Evolutionary conservation across 2,113 vertebrate species (phyloP).

Genomic region (Nesoenas mayeri): DNA sequence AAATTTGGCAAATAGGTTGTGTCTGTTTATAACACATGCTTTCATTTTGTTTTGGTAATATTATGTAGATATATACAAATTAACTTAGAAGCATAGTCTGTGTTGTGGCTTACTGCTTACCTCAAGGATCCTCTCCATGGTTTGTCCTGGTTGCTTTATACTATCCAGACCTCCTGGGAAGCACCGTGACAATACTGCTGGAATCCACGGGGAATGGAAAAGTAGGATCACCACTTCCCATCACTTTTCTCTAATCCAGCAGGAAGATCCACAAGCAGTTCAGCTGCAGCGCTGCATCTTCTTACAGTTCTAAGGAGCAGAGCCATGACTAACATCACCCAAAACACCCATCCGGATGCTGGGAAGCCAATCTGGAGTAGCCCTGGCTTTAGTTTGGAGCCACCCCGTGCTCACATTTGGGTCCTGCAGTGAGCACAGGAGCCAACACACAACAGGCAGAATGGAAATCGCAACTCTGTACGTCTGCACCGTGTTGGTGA

Average conservation of each 20-base stretch:
- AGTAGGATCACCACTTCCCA: not conserved
- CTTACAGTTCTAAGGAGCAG: not conserved
- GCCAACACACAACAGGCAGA: rapidly evolving
- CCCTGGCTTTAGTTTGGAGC: not conserved
- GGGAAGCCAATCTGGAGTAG: not conserved
- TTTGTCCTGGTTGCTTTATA: not conserved
- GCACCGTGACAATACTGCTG: not conserved
- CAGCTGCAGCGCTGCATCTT: not conserved
- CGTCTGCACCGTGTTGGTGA: rapidly evolving
- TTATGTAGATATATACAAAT: not conserved
- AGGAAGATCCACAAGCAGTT: not conserved
- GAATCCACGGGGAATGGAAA: not conserved
- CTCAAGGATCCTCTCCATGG: not conserved
- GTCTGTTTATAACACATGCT: not conserved
- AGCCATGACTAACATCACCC: not conserved
- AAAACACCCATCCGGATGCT: not conserved
- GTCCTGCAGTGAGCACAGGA: not conserved
- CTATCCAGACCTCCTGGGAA: not conserved
- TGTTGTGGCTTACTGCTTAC: not conserved
- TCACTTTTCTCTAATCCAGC: not conserved
- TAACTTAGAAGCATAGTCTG: not conserved
- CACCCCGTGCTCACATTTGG: not conserved
- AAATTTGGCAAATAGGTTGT: not conserved
- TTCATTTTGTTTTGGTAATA: not conserved
- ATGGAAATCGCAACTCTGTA: not conserved